Conservation (phyloP, 2,797 vertebrate species). For the Gymnoscopelus microlampas region DNA sequence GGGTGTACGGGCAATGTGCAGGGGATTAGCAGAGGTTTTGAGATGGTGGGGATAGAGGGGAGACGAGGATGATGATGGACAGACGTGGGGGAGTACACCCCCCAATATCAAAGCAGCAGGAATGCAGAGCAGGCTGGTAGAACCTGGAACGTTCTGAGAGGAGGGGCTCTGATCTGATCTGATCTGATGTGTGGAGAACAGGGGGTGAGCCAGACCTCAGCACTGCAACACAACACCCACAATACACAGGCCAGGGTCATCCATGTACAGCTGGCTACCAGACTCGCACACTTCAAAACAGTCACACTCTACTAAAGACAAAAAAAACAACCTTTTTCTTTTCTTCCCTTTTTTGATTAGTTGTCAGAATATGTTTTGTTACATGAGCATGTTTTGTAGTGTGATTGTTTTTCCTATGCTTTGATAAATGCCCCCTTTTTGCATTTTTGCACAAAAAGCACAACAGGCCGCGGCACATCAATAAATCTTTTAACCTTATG, state of each 20-base stretch:
- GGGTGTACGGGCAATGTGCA: constrained; percentile 49
- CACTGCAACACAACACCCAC: constrained; percentile 50
- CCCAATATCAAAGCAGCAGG: constrained; percentile 81
- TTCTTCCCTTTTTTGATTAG: constrained; percentile 18
- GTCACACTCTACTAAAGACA: constrained; percentile 16
- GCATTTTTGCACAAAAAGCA: constrained; percentile 51
- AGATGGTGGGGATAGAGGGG: constrained; percentile 34
- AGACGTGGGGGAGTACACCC: constrained; percentile 71
- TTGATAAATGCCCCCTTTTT: constrained; percentile 51
- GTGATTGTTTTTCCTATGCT: constrained; percentile 34
- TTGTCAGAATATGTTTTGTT: constrained; percentile 14
- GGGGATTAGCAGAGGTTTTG: constrained; percentile 56
- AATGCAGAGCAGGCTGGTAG: constrained; percentile 78
- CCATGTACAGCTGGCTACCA: constrained; percentile 61
- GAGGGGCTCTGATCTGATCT: constrained; percentile 51
- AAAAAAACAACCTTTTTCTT: constrained; percentile 12
- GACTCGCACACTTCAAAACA: constrained; percentile 29
- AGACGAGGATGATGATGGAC: constrained; percentile 83
- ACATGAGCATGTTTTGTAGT: constrained; percentile 30
- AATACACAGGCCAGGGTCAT: constrained; percentile 62
- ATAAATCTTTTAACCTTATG: constrained; percentile 66
- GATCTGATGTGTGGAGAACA: constrained; percentile 77
- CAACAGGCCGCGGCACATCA: constrained; percentile 43
- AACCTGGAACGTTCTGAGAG: constrained; percentile 66
- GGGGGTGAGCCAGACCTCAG: constrained; percentile 64